These are phyloP conservation scores for Cotesia glomerata DNA, from an alignment of 1,140 invertebrate genomes.

Conservation along the genomic window DNA sequence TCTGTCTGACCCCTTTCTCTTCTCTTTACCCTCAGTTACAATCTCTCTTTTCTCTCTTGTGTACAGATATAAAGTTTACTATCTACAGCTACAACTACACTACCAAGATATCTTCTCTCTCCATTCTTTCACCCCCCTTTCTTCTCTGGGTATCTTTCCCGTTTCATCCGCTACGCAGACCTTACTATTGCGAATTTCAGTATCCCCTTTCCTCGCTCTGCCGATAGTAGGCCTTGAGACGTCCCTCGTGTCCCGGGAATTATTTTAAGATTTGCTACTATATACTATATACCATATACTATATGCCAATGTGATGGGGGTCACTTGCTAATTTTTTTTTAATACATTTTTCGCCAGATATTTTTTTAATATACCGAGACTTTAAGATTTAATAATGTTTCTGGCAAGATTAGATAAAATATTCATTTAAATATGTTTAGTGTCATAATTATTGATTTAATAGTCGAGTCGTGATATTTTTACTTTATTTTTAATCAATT, in stretches of 20 bases:
- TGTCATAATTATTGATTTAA: neutral
- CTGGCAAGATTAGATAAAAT: too few relatives aligned
- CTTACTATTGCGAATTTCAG: conserved; percentile 12
- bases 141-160: conserved; percentile 7
- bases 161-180: conserved; percentile 41
- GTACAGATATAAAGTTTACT: too few relatives aligned
- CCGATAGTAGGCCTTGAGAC: conserved; percentile 31
- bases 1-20: conserved; percentile 43
- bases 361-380: neutral
- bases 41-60: conserved; percentile 15
- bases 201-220: conserved; percentile 25
- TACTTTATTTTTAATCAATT: neutral
- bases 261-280: conserved; percentile 25
- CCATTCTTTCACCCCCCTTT: neutral
- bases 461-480: neutral
- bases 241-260: conserved; percentile 23
- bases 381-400: too few relatives aligned
- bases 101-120: too few relatives aligned
- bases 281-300: too few relatives aligned
- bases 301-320: conserved; percentile 2
- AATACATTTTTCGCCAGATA: neutral
- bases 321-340: conserved; percentile 9
- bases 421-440: too few relatives aligned
- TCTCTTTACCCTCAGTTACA: conserved; percentile 15
- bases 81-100: neutral